Conservation (phyloP, 2,113 vertebrate species). For the Rousettus leschenaultii region DNA sequence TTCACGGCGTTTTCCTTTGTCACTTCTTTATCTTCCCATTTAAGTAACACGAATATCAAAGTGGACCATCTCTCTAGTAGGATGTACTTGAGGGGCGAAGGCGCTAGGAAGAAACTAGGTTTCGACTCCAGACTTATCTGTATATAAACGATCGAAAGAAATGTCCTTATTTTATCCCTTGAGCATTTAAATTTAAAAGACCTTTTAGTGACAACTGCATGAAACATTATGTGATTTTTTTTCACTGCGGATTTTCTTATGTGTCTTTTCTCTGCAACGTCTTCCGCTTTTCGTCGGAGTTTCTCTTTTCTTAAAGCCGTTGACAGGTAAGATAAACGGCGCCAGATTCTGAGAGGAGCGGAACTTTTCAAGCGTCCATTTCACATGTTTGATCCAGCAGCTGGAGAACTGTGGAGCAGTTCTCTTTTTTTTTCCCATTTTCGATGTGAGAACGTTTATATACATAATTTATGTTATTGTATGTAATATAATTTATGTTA, state of each 20-base stretch:
- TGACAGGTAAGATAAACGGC: neutral
- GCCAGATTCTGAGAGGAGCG: neutral
- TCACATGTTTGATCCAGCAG: slow-evolving; percentile 27
- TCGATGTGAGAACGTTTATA: neutral
- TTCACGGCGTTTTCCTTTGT: neutral
- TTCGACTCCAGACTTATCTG: neutral
- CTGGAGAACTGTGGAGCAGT: neutral
- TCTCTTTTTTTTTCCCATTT: neutral
- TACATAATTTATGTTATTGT: too few relatives aligned
- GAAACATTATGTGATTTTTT: neutral
- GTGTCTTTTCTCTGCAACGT: neutral
- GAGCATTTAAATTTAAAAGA: neutral
- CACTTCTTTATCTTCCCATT: neutral
- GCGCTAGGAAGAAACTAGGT: neutral
- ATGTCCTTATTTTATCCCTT: neutral
- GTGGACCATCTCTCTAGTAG: neutral
- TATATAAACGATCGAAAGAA: neutral
- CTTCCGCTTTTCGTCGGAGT: neutral
- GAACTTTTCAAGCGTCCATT: slow-evolving; percentile 14
- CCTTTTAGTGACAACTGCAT: neutral
- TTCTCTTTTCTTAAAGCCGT: neutral
- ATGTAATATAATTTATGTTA: too few relatives aligned
- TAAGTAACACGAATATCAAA: neutral
- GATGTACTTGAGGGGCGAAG: neutral
- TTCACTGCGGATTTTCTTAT: neutral